Evolutionary conservation across 2,888 invertebrate genomes (phyloP).

Genomic region (Germaria angustata): DNA sequence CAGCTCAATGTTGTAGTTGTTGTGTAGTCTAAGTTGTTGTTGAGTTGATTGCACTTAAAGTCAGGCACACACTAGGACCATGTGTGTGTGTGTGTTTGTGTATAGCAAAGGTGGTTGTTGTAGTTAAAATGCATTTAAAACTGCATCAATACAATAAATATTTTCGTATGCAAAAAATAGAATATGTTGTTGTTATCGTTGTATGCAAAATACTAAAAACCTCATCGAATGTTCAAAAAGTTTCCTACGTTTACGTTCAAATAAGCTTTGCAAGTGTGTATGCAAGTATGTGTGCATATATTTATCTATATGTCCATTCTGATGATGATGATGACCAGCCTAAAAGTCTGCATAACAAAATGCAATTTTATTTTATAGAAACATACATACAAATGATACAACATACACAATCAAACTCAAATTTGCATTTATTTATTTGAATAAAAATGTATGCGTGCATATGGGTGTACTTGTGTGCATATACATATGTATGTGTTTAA

Average conservation of each 20-base stretch:
- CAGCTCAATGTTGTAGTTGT: slow-evolving; percentile 10
- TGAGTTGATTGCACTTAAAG: slow-evolving; percentile 65
- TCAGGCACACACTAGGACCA: slow-evolving; percentile 11
- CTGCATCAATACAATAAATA: slow-evolving; percentile 56
- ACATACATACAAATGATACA: slow-evolving; percentile 12
- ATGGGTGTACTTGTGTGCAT: no score
- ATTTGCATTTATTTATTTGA: slow-evolving; percentile 4
- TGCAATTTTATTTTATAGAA: slow-evolving; percentile 66
- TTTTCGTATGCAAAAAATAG: slow-evolving; percentile 30
- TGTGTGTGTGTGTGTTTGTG: background rate
- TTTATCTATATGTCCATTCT: background rate
- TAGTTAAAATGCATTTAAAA: slow-evolving; percentile 65
- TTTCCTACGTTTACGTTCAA: slow-evolving; percentile 12
- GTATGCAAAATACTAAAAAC: slow-evolving; percentile 62
- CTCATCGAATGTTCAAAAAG: slow-evolving; percentile 60
- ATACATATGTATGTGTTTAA: background rate
- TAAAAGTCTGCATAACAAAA: slow-evolving; percentile 66
- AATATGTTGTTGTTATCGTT: slow-evolving; percentile 31
- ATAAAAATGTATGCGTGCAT: slow-evolving; percentile 1
- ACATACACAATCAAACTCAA: background rate
- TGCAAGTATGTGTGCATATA: background rate
- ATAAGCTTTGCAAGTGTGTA: background rate
- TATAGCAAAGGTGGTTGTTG: slow-evolving; percentile 35
- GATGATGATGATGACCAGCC: slow-evolving; percentile 54
- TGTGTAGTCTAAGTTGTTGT: slow-evolving; percentile 34